Evolutionary conservation across 2,113 vertebrate genomes (phyloP).

Genomic region (Crocuta crocuta): DNA sequence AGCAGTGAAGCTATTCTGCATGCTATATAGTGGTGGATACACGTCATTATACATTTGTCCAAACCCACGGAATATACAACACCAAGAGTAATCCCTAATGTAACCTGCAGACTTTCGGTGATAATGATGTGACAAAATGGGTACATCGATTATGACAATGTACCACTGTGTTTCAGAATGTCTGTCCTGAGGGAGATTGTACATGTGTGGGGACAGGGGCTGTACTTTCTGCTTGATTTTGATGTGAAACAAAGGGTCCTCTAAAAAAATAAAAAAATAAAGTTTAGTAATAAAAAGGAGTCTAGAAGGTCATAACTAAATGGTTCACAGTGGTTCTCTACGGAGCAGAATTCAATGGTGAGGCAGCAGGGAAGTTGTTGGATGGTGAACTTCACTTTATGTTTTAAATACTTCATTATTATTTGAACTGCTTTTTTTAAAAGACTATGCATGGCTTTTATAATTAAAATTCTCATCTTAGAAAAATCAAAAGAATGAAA

Average conservation of each 20-base stretch:
- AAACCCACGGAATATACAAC: background rate
- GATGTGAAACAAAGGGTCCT: background rate
- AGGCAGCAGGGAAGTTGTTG: background rate
- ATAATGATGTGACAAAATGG: background rate
- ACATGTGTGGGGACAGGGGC: background rate
- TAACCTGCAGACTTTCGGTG: background rate
- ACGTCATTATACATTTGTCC: background rate
- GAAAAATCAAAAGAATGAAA: conserved; percentile 12
- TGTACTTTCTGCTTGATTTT: background rate
- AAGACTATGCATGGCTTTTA: background rate
- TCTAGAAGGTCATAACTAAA: background rate
- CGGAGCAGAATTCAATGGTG: background rate
- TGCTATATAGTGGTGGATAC: background rate
- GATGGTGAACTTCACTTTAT: background rate
- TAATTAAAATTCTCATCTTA: conserved; percentile 25
- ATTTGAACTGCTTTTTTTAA: background rate
- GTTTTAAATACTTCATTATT: background rate
- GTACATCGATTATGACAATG: background rate
- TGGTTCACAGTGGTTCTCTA: background rate
- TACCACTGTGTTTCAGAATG: no score
- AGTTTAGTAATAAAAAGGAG: background rate
- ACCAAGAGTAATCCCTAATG: background rate
- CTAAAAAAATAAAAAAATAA: background rate
- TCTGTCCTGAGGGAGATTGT: background rate
- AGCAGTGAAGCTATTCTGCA: background rate